These are phyloP conservation scores for Falco novaeseelandiae DNA, from an alignment of 2,797 vertebrate genomes.

Conservation along the genomic window DNA sequence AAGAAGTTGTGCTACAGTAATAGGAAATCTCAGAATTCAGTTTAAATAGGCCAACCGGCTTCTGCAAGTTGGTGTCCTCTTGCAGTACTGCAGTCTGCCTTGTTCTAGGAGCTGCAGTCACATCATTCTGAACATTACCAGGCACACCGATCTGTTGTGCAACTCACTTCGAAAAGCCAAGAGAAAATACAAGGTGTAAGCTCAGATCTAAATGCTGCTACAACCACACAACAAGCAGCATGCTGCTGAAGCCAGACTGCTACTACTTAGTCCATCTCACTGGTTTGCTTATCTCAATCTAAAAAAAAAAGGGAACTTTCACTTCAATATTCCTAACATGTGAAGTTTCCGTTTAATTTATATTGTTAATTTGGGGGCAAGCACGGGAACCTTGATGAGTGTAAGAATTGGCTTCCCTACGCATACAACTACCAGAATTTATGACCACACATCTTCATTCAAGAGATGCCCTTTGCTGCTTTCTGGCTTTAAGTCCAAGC, in stretches of 20 bases:
- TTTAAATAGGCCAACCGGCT: not conserved
- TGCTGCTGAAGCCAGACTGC: not conserved
- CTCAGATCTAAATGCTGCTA: not conserved
- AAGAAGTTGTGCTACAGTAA: not conserved
- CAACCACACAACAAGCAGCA: not conserved
- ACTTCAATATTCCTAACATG: not conserved
- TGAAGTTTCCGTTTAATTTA: not conserved
- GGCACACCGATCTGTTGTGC: fast-evolving
- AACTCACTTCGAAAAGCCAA: not conserved
- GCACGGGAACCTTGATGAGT: not conserved
- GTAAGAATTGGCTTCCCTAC: not conserved
- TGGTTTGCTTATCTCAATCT: not conserved
- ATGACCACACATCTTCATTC: not conserved
- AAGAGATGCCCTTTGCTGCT: not conserved
- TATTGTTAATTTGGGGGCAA: not conserved
- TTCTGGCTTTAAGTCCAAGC: not conserved
- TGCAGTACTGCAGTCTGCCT: not conserved
- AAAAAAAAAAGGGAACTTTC: not conserved
- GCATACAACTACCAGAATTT: not conserved
- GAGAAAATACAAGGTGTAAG: not conserved
- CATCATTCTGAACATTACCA: fast-evolving
- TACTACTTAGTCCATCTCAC: not conserved
- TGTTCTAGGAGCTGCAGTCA: not conserved
- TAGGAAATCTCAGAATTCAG: not conserved
- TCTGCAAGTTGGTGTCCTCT: not conserved